Conservation (phyloP, 2,797 vertebrate species). For the Vireo griseus region DNA sequence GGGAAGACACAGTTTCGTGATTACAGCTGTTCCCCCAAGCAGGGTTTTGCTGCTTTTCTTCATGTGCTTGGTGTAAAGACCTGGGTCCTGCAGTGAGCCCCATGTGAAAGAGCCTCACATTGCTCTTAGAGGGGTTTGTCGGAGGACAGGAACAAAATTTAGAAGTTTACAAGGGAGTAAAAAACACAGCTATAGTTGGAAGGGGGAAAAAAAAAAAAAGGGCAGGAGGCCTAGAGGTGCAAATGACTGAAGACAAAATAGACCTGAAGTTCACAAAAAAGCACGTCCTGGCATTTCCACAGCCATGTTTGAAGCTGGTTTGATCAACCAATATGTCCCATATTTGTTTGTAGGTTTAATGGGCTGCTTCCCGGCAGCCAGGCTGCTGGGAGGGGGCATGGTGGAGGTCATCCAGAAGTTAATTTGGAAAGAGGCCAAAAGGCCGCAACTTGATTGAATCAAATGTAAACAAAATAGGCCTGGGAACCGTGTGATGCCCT, state of each 20-base stretch:
- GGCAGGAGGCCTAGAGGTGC: background rate
- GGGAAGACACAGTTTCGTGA: conserved; percentile 1
- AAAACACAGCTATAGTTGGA: background rate
- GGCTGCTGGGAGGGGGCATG: conserved; percentile 48
- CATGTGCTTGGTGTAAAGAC: background rate
- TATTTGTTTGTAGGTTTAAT: conserved; percentile 58
- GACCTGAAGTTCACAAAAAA: background rate
- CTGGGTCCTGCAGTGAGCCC: background rate
- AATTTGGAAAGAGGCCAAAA: conserved; percentile 62
- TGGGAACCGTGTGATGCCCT: conserved; percentile 12
- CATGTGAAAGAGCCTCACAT: background rate
- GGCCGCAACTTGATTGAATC: conserved; percentile 58
- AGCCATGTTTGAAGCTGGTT: background rate
- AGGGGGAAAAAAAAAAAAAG: background rate
- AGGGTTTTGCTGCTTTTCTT: background rate
- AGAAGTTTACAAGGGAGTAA: background rate
- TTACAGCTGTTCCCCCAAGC: conserved; percentile 11
- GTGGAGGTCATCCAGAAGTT: conserved; percentile 46
- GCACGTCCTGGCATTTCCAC: background rate
- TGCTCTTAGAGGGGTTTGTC: background rate
- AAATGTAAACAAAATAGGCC: conserved; percentile 46
- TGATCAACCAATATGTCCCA: conserved; percentile 19
- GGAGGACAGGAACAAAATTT: conserved; percentile 26
- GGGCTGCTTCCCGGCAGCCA: conserved; percentile 22
- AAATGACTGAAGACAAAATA: background rate